Evolutionary conservation across 2,797 vertebrate species (phyloP), one percentile per base, ranked within the genome.

Genomic region (Lindbergichthys nudifrons): DNA sequence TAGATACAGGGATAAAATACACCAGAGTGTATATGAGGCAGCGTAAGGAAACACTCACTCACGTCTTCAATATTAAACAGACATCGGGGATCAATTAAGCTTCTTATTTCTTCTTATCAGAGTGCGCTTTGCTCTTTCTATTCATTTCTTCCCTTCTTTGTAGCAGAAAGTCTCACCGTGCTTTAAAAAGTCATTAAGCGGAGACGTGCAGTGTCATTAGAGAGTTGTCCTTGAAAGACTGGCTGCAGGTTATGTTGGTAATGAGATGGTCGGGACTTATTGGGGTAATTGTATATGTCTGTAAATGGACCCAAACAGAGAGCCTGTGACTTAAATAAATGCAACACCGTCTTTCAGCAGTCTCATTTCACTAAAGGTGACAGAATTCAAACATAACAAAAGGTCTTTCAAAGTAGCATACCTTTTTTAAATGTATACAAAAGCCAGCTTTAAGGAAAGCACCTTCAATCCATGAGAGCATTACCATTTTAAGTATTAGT

Each of bases 151-250:
- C 67, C 64, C 67, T 57, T 80, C 65, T 82, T 65, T 67, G 63
- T 83, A 70, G 82, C 68, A 84, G 84, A 88, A 85, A 90, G 86
- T 88, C 70, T 67, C 74, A 39, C 47, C 43, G 45, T 51, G 87
- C 75, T 91, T 93, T 84, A 91, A 86, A 88, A 67, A 89, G 85
- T 90, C 82, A 72, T 88, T 86, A 84, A 83, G 87, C 78, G 79
- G 83, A 88, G 83, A 82, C 36, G 61, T 11, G 63, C 51, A 42
- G 77, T 85, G 85, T 91, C 87, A 92, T 93, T 88, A 92, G 82
- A 92, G 85, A 88, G 82, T 88, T 88, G 91, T 92, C 92, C 93
- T 94, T 94, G 91, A 93, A 90, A 91, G 89, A 84, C 87, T 90
- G 88, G 89, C 91, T 91, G 89, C 87, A 90, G 90, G 92, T 92